phyloP scores from a whole-genome alignment of 2,113 vertebrate species.

The Dascyllus trimaculatus region DNA sequence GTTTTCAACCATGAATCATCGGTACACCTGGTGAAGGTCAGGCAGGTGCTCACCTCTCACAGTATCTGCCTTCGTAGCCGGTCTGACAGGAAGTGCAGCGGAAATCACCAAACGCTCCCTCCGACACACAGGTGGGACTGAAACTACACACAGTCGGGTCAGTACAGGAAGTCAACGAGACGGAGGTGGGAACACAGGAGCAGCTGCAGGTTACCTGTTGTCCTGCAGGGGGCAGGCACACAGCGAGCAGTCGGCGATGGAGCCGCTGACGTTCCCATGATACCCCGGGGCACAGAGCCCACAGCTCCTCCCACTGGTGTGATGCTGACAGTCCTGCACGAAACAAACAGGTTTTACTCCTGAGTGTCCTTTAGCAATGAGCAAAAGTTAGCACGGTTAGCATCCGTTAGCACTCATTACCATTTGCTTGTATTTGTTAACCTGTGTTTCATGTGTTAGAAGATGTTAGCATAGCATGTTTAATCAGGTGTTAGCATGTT shows the following conservation, averaged over 20 bases:
- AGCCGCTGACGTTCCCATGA: constrained; percentile 89
- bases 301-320: constrained; percentile 90
- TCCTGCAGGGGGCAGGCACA: constrained; percentile 90
- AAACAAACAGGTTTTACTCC: not conserved
- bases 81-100: constrained; percentile 88
- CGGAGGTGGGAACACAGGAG: not conserved
- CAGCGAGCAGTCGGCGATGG: constrained; percentile 87
- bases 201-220: constrained; percentile 81
- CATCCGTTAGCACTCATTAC: too few relatives aligned
- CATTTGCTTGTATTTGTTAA: not conserved
- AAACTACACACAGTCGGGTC: constrained; percentile 83
- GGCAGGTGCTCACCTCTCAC: constrained; percentile 87
- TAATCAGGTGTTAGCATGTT: not conserved
- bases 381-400: too few relatives aligned
- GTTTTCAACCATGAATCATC: too few relatives aligned
- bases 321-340: constrained; percentile 88
- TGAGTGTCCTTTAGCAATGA: too few relatives aligned
- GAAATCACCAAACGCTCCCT: constrained; percentile 84
- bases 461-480: not conserved
- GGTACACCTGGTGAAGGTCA: too few relatives aligned
- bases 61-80: constrained; percentile 93
- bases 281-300: constrained; percentile 88
- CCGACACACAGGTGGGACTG: constrained; percentile 90
- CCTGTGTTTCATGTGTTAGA: not conserved
- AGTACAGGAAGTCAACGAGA: not conserved